phyloP scores from a whole-genome alignment of 2,797 vertebrate genomes.

The Falco naumanni region DNA sequence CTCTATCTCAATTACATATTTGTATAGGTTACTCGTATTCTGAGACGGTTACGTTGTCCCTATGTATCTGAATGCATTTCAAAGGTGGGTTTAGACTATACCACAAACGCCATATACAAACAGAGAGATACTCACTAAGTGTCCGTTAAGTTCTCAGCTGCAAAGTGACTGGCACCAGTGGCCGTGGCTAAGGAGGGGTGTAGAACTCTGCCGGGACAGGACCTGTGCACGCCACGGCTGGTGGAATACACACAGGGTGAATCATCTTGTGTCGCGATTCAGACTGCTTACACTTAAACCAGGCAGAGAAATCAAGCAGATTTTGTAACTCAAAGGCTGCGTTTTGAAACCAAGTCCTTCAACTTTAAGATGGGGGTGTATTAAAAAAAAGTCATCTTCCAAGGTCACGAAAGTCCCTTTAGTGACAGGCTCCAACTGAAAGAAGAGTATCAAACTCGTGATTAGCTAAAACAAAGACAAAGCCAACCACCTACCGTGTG shows the following conservation, averaged over 20 bases:
- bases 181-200: rapidly evolving
- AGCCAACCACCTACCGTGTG: neutral
- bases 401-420: neutral
- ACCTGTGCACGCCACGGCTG: too few species aligned
- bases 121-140: neutral
- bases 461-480: neutral
- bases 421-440: neutral
- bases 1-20: neutral
- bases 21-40: neutral
- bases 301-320: neutral
- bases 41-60: neutral
- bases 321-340: neutral
- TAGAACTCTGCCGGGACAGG: rapidly evolving
- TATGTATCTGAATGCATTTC: neutral
- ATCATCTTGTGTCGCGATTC: too few species aligned
- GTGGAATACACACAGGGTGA: neutral
- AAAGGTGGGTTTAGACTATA: neutral
- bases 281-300: neutral
- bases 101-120: neutral
- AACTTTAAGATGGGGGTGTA: neutral
- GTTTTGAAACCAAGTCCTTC: neutral
- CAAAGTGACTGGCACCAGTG: neutral
- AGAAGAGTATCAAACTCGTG: neutral
- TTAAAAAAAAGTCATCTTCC: neutral
- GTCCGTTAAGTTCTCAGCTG: neutral